These are phyloP conservation scores for Microtus richardsoni DNA, from an alignment of 2,113 vertebrate genomes.

Conservation along the genomic window DNA sequence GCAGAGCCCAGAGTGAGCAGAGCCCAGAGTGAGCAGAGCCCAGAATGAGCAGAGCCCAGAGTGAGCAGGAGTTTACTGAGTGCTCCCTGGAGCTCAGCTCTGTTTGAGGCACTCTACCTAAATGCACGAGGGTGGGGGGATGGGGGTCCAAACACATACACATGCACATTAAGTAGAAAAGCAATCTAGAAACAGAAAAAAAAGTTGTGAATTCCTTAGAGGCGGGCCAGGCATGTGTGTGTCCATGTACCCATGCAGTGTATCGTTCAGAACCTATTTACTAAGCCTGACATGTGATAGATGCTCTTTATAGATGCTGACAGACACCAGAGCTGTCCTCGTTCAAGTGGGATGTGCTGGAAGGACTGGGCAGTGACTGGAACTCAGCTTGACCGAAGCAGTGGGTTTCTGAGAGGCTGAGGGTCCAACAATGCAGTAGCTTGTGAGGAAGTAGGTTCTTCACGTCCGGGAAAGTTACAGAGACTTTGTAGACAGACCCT, in stretches of 20 bases:
- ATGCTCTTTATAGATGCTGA: not conserved
- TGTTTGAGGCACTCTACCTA: not conserved
- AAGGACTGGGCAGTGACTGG: not conserved
- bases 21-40: too few species aligned
- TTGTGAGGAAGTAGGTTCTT: not conserved
- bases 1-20: too few species aligned
- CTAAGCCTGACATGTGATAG: not conserved
- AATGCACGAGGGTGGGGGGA: not conserved
- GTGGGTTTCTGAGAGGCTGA: not conserved
- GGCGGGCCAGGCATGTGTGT: accelerated
- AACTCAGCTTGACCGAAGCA: not conserved
- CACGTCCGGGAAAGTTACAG: not conserved
- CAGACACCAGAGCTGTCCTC: not conserved
- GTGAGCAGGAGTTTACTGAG: not conserved
- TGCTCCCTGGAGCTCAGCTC: not conserved
- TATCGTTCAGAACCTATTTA: not conserved
- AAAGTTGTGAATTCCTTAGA: not conserved
- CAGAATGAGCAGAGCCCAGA: not conserved
- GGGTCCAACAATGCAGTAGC: accelerated
- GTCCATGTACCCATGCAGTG: not conserved
- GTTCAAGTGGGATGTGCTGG: not conserved
- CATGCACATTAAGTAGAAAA: not conserved
- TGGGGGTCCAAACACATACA: not conserved
- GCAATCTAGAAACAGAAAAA: not conserved
- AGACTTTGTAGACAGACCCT: not conserved